phyloP scores from a whole-genome alignment of 2,888 invertebrate genomes.

The Syrista parreyssii region DNA sequence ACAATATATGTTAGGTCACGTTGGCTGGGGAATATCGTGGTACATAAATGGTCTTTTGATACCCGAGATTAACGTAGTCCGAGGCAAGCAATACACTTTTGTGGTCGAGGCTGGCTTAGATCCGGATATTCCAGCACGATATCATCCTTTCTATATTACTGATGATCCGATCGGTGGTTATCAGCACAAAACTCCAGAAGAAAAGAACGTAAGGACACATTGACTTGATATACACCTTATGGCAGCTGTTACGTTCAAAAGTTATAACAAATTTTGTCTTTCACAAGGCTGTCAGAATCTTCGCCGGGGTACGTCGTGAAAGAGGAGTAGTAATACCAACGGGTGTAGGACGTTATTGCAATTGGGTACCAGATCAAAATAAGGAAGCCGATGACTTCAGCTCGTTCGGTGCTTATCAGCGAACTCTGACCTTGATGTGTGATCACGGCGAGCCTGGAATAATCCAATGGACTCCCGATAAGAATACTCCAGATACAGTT shows the following conservation, averaged over 20 bases:
- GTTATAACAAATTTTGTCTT: constrained; percentile 32
- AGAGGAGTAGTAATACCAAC: constrained; percentile 79
- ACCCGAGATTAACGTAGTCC: constrained; percentile 89
- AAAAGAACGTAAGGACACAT: constrained; percentile 76
- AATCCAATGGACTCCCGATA: constrained; percentile 88
- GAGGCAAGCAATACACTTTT: constrained; percentile 89
- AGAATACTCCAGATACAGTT: constrained; percentile 88
- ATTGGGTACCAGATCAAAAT: constrained; percentile 84
- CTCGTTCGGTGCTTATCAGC: constrained; percentile 91
- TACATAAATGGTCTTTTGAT: constrained; percentile 93
- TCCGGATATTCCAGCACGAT: constrained; percentile 81
- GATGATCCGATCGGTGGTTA: constrained; percentile 93
- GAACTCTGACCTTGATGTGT: constrained; percentile 84
- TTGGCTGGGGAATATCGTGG: constrained; percentile 95
- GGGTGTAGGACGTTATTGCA: constrained; percentile 86
- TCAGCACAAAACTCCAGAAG: constrained; percentile 83
- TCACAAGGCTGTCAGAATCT: constrained; percentile 79
- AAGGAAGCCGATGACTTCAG: constrained; percentile 85
- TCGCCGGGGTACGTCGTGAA: constrained; percentile 81
- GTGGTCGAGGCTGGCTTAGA: constrained; percentile 88
- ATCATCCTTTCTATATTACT: constrained; percentile 94
- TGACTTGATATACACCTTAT: not conserved
- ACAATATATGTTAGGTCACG: constrained; percentile 75
- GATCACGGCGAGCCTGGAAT: constrained; percentile 87
- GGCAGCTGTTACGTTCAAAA: not conserved